Base-by-base conservation (phyloP, 2,113 vertebrate species). In the Paratilapia polleni region DNA sequence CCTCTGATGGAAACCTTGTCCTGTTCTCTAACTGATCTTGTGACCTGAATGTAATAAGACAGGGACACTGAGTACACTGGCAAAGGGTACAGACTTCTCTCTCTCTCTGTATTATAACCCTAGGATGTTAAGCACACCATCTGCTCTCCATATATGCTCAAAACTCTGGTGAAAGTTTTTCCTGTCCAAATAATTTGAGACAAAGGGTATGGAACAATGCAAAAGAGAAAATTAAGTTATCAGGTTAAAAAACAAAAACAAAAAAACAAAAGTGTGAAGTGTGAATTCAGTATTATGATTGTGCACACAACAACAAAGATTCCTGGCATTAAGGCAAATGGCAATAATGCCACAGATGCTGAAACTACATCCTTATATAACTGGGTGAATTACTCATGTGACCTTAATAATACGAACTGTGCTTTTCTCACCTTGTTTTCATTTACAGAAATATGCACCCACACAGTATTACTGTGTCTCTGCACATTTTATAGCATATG, bases 1-100 rank as follows among this genome's bases (percentile, higher is more conserved):
- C 66, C 38, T 20, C 56, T 10, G 31, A 77, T 34, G 70, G 28
- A 70, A 41, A 31, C 58, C 10, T 64, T 15, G 22, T 64, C 38
- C 81, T 78, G 19, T 56, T 66, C 49, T 54, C 49, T 49, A 36
- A 61, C 17, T 22, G 59, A 43, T 79, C 82, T 22, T 31, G 84
- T 63, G 57, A 79, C 13, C 73, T 28, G 28, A 70, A 58, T 41
- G 15, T 43, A 74, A 20, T 63, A 12, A 52, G 70, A 80, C 2
- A 47, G 47, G 38, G 34, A 66, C 26, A 49, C 31, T 15, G 70
- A 38, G 38, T 58, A 26, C 41, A 34, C 43, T 19, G 31, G 49
- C 49, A 47, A 22, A 73, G 6, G 17, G 28, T 8, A 47, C 14
- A 6, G 22, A 47, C 43, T 24, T 14, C 34, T 20, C 14, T 14